These are phyloP conservation scores for Idaea straminata DNA, from an alignment of 2,888 invertebrate genomes.

Conservation along the genomic window DNA sequence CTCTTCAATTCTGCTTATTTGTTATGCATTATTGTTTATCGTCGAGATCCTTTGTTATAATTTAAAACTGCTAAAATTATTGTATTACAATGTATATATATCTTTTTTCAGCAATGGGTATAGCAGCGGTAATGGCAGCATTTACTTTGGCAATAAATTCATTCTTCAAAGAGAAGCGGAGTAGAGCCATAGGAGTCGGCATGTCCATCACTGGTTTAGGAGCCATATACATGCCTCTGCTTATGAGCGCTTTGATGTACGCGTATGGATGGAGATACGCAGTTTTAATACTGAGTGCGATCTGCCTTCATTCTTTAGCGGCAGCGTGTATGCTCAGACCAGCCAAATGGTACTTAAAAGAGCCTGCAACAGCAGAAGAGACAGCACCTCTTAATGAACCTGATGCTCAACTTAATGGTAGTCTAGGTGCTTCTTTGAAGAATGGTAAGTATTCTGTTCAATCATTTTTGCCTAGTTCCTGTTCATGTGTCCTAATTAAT, in stretches of 20 bases:
- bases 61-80: no score
- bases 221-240: conserved; percentile 82
- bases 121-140: conserved; percentile 80
- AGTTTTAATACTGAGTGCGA: conserved; percentile 81
- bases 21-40: conserved; percentile 49
- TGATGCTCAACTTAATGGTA: conserved; percentile 55
- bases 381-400: conserved; percentile 54
- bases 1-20: no score
- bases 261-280: conserved; percentile 81
- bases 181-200: conserved; percentile 81
- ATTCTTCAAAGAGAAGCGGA: conserved; percentile 82
- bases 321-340: conserved; percentile 83
- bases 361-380: conserved; percentile 54
- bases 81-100: neutral
- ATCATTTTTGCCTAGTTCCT: neutral
- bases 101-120: conserved; percentile 79
- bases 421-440: conserved; percentile 47
- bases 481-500: neutral
- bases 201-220: conserved; percentile 84
- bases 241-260: conserved; percentile 79
- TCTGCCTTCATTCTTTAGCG: conserved; percentile 81
- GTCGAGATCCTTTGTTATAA: no score
- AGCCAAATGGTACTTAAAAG: conserved; percentile 82
- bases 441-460: conserved; percentile 42
- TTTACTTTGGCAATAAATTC: conserved; percentile 83